phyloP scores from a whole-genome alignment of 1,140 invertebrate species.

The Hyles euphorbiae region DNA sequence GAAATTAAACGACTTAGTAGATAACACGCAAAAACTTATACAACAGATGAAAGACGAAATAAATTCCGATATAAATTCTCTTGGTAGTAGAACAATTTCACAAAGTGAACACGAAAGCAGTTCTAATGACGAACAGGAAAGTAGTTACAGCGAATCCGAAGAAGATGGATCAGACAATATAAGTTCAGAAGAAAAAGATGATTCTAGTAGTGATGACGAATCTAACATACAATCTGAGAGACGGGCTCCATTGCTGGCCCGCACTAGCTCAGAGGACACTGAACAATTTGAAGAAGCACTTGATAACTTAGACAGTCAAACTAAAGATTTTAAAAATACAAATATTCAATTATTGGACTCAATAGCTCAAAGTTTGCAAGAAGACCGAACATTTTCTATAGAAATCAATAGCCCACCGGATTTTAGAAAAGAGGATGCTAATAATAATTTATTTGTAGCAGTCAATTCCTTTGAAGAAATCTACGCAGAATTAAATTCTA shows the following conservation, averaged over 20 bases:
- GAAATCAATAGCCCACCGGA: slow-evolving; percentile 25
- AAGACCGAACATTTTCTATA: slow-evolving; percentile 45
- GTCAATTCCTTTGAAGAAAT: slow-evolving; percentile 67
- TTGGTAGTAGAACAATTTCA: slow-evolving; percentile 61
- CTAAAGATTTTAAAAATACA: slow-evolving; percentile 50
- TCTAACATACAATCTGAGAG: slow-evolving; percentile 22
- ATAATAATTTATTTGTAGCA: slow-evolving; percentile 54
- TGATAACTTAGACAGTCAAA: slow-evolving; percentile 60
- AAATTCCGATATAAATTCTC: slow-evolving; percentile 76
- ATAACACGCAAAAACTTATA: slow-evolving; percentile 77
- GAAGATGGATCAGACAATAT: slow-evolving; percentile 45
- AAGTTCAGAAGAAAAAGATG: slow-evolving; percentile 60
- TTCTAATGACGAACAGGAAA: slow-evolving; percentile 72
- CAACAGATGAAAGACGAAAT: slow-evolving; percentile 80
- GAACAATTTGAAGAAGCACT: slow-evolving; percentile 71
- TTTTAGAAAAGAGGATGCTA: slow-evolving; percentile 36
- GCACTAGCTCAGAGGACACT: slow-evolving; percentile 73
- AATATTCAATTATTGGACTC: slow-evolving; percentile 64
- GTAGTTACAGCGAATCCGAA: slow-evolving; percentile 67
- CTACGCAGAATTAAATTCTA: slow-evolving; percentile 49
- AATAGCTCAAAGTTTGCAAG: slow-evolving; percentile 57
- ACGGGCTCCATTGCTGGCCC: slow-evolving; percentile 34
- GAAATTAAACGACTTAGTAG: slow-evolving; percentile 76
- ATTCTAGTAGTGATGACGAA: slow-evolving; percentile 34
- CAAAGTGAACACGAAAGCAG: slow-evolving; percentile 70